Percentiles rank a stretch among this genome's conserved stretches.
phyloP scores from a whole-genome alignment of 2,113 vertebrate species.

The Corythoichthys haematopterus region DNA sequence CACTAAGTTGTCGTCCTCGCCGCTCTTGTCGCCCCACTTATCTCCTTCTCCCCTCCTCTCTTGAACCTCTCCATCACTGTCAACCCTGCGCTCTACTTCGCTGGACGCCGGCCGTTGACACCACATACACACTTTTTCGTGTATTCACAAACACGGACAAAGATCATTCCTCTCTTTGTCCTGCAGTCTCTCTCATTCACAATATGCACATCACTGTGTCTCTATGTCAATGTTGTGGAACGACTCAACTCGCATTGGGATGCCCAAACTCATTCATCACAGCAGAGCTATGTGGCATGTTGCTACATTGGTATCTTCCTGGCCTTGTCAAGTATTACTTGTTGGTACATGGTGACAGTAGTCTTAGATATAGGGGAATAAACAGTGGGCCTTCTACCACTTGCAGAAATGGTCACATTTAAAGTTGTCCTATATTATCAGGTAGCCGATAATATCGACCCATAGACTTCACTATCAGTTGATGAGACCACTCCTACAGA shows the following conservation, averaged over 20 bases:
- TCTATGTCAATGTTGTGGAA: constrained; percentile 59
- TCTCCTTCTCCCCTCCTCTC: constrained; percentile 39
- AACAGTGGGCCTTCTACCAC: no score
- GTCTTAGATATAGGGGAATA: no score
- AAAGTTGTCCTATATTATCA: no score
- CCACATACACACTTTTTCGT: constrained; percentile 14
- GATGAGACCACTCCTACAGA: no score
- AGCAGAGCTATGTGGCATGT: constrained; percentile 12
- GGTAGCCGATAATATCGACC: no score
- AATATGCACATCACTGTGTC: constrained; percentile 41
- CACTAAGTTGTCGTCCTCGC: constrained; percentile 52
- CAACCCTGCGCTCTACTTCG: constrained; percentile 45
- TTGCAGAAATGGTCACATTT: no score
- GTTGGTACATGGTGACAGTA: not conserved
- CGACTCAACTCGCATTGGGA: constrained; percentile 36
- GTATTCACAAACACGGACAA: constrained; percentile 40
- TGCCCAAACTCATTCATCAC: constrained; percentile 58
- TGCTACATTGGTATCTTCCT: constrained; percentile 21
- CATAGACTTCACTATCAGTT: no score
- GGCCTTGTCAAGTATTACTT: not conserved
- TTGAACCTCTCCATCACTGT: constrained; percentile 68
- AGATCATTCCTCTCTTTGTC: constrained; percentile 55
- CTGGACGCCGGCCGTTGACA: constrained; percentile 48
- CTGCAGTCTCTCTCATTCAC: constrained; percentile 27
- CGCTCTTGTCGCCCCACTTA: constrained; percentile 42